A percentile compares a stretch with the other conserved stretches of the same genome.
phyloP scores from a whole-genome alignment of 2,113 vertebrate genomes.

The Hemichromis elongatus region DNA sequence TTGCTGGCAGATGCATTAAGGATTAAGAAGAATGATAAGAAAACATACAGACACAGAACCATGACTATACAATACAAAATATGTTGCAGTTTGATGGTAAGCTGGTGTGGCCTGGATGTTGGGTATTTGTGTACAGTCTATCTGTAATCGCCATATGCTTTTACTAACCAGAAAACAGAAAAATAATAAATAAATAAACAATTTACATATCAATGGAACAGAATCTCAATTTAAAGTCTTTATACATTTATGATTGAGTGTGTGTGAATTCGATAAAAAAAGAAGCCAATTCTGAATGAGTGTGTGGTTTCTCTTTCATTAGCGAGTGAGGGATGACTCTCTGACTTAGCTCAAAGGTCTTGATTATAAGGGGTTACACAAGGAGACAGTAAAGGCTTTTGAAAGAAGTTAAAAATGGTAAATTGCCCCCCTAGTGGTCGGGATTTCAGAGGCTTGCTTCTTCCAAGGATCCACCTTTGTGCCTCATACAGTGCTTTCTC shows the following conservation, averaged over 20 bases:
- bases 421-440: not conserved
- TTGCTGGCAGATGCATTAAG: not conserved
- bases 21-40: not conserved
- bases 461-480: not conserved
- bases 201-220: not conserved
- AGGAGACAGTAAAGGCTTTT: not conserved
- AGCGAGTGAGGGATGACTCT: not conserved
- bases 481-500: not conserved
- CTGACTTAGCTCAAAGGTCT: not conserved
- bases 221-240: not conserved
- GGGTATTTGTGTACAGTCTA: not conserved
- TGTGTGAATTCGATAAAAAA: not conserved
- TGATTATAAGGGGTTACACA: not conserved
- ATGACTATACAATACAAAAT: not conserved
- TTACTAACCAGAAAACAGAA: not conserved
- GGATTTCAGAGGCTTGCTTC: not conserved
- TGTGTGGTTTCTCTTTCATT: not conserved
- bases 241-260: not conserved
- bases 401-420: not conserved
- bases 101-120: not conserved
- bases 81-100: not conserved
- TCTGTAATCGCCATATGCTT: not conserved
- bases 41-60: not conserved
- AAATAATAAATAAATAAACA: not conserved
- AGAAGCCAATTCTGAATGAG: not conserved